phyloP scores from a whole-genome alignment of 2,113 vertebrate genomes.

The Piprites chloris region DNA sequence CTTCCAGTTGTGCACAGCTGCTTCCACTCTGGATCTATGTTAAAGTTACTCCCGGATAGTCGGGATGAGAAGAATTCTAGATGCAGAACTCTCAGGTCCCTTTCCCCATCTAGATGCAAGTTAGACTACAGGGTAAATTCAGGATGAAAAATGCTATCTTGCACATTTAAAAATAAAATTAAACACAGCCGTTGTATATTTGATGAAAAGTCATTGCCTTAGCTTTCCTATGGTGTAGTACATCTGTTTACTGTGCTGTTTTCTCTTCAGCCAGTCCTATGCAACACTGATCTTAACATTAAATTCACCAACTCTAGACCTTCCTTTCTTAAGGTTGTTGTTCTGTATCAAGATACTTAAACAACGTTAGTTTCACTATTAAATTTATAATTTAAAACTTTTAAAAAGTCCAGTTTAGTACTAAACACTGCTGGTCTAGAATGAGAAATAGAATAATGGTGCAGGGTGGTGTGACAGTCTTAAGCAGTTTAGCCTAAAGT shows the following conservation, averaged over 20 bases:
- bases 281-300: neutral
- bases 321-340: neutral
- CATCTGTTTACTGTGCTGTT: neutral
- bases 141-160: neutral
- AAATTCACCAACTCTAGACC: neutral
- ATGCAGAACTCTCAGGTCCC: neutral
- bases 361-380: neutral
- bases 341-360: neutral
- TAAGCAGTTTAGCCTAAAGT: neutral
- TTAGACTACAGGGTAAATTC: neutral
- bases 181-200: neutral
- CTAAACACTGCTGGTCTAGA: neutral
- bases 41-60: neutral
- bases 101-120: neutral
- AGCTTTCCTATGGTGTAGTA: neutral
- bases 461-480: neutral
- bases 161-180: neutral
- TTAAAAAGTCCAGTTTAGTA: rapidly evolving
- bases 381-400: neutral
- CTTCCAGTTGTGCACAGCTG: neutral
- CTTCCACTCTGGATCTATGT: neutral
- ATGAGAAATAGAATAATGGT: neutral
- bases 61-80: neutral
- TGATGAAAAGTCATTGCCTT: neutral
- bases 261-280: neutral